Base-by-base conservation (phyloP, 2,797 vertebrate genomes). In the Sphaeramia orbicularis region DNA sequence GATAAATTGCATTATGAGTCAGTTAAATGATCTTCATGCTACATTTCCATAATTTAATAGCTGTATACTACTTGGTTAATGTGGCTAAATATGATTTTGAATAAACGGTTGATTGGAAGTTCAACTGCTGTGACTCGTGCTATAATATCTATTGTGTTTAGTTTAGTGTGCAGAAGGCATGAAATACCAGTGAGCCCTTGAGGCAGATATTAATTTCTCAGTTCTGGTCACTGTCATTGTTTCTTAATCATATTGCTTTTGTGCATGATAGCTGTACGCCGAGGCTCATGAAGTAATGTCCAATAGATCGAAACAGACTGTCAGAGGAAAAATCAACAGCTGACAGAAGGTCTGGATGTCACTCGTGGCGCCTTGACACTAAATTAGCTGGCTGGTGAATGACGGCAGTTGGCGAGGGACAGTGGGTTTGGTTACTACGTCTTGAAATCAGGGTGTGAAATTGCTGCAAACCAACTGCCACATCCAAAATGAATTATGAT, bases 401-500 rank as follows among this genome's bases (percentile, higher is more conserved):
- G 0, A 32, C 10, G 38, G n/a, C 10, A 15, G 37, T 3, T 38
- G 37, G 30, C 13, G 6, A 52, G 35, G 11, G 32, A 10, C 2
- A 10, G 1, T n/a, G 9, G 36, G 27, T 49, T 50, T 4, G 27
- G n/a, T 45, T 1, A 12, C 41, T 11, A 10, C 48, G 40, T 27
- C 13, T 66, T 56, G 8, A 41, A 47, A 30, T 37, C 24, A 37
- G 14, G 36, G 18, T 47, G 51, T 51, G 51, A 65, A 41, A 58
- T 36, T 12, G 52, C 47, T 38, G 52, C 30, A 14, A 41, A 52
- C 16, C n/a, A 51, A 50, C 58, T 30, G 57, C 42, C 37, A 56
- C 52, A 37, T 35, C 43, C 42, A n/a, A 8, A 35, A 36, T 57
- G 59, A 55, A 67, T 44, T 16, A 42, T 43, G 60, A 45, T 10